Percentiles rank a stretch among this genome's conserved stretches.
phyloP scores from a whole-genome alignment of 1,140 invertebrate species.

The Papilio polyxenes region DNA sequence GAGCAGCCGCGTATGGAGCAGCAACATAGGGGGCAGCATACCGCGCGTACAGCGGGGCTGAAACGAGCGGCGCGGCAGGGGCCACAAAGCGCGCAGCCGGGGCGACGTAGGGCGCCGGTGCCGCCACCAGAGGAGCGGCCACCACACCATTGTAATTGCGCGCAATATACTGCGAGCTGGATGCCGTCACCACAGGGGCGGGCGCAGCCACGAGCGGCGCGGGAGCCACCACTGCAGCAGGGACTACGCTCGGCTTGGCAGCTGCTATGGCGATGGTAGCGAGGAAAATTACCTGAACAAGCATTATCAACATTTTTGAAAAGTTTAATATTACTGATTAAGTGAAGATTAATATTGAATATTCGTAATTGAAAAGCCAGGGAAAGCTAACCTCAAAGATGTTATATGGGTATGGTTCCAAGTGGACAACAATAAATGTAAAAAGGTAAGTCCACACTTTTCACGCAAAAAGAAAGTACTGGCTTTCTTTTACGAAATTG shows the following conservation, averaged over 20 bases:
- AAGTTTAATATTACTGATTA: too few relatives aligned
- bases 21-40: constrained; percentile 50
- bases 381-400: not conserved
- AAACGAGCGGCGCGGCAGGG: constrained; percentile 36
- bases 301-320: constrained; percentile 1
- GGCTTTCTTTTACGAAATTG: too few relatives aligned
- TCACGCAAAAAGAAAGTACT: too few relatives aligned
- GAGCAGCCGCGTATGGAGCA: constrained; percentile 45
- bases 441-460: too few relatives aligned
- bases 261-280: constrained; percentile 64
- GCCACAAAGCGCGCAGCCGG: constrained; percentile 26
- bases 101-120: constrained; percentile 54
- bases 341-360: too few relatives aligned
- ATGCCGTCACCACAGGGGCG: constrained; percentile 81
- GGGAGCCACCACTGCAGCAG: constrained; percentile 67
- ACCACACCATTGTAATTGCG: constrained; percentile 83
- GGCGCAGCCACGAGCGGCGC: constrained; percentile 61
- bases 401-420: not conserved
- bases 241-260: constrained; percentile 67
- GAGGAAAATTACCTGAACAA: constrained; percentile 65
- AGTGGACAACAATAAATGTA: not conserved
- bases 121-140: constrained; percentile 68
- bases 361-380: too few relatives aligned
- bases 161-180: constrained; percentile 83
- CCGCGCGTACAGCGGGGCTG: not conserved